Percentiles rank a stretch among this genome's conserved stretches.
Conservation (phyloP, 1,140 invertebrate species). For the Sitobion miscanthi region DNA sequence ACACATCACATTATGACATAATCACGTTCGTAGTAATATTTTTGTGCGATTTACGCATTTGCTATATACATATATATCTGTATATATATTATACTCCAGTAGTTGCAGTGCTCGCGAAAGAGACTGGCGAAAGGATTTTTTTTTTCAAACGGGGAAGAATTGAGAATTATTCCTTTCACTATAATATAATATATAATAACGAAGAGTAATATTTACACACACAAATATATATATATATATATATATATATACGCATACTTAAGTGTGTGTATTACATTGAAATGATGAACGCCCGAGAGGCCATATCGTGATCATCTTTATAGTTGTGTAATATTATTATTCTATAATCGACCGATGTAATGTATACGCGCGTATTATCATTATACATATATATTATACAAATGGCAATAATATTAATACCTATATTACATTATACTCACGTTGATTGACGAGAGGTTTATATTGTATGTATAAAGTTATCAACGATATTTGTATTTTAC, state of each 20-base stretch:
- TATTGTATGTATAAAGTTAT: background rate
- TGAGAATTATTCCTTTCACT: constrained; percentile 48
- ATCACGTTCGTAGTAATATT: background rate
- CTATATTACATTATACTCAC: background rate
- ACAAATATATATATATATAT: background rate
- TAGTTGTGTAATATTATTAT: constrained; percentile 47
- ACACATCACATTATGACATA: background rate
- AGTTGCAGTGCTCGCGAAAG: background rate
- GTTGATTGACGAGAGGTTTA: background rate
- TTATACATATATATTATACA: background rate
- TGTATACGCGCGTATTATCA: background rate
- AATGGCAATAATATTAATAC: background rate
- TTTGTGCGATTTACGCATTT: constrained; percentile 8
- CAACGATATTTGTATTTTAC: background rate
- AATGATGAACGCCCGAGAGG: constrained; percentile 41
- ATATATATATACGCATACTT: background rate
- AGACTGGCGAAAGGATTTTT: constrained; percentile 50
- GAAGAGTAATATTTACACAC: constrained; percentile 23
- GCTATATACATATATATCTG: background rate
- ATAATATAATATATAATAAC: constrained; percentile 5
- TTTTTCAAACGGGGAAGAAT: constrained; percentile 46
- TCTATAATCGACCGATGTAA: constrained; percentile 30
- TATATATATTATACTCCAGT: background rate
- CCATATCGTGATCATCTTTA: constrained; percentile 56
- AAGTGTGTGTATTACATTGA: constrained; percentile 30